Base-by-base conservation (phyloP, 2,797 vertebrate species). In the Naso thynnoides region DNA sequence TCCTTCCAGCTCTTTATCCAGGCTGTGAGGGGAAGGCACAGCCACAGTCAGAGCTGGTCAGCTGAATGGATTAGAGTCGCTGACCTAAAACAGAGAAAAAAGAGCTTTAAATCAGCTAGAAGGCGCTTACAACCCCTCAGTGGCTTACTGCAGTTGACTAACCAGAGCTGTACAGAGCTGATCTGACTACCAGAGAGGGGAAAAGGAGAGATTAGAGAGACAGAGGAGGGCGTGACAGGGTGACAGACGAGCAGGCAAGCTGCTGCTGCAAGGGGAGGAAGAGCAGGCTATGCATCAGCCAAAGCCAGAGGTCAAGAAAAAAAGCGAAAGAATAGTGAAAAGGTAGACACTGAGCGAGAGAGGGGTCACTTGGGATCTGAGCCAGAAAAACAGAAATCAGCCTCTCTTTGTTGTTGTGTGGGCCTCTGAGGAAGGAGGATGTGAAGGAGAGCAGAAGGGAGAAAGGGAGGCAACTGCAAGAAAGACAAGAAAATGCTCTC, bases 221-320 rank as follows among this genome's bases (percentile, higher is more conserved):
- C 56, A 79, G 79, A 86, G 60, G 86, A 88, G 92, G 90, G 92
- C 81, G 92, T 91, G 91, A 91, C 87, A 87, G 84, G 39, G 76
- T 87, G 78, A 58, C 62, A 78, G 78, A 75, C 69, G 70, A 85
- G 87, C 71, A 88, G 87, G 86, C 94, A 96, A 95, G 87, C 95
- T 96, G 95, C 94, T 91, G 92, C 93, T 91, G 90, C 89, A 47
- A 81, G 88, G 81, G 70, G 89, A 91, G 84, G 89, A 91, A 84
- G 88, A 86, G 86, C 93, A 88, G 95, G 95, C 94, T 90, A 96
- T 97, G 96, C 92, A 84, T 93, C 88, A 91, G 88, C 91, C 84
- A 93, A 93, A 94, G 92, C 94, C 94, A 83, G 93, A 94, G 91
- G 95, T 94, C 83, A 96, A 96, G 94, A 97, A 96, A 92, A 97